Percentiles rank a stretch among this genome's conserved stretches.
Conservation (phyloP, 2,797 vertebrate species). For the Ptychobarbus kaznakovi region DNA sequence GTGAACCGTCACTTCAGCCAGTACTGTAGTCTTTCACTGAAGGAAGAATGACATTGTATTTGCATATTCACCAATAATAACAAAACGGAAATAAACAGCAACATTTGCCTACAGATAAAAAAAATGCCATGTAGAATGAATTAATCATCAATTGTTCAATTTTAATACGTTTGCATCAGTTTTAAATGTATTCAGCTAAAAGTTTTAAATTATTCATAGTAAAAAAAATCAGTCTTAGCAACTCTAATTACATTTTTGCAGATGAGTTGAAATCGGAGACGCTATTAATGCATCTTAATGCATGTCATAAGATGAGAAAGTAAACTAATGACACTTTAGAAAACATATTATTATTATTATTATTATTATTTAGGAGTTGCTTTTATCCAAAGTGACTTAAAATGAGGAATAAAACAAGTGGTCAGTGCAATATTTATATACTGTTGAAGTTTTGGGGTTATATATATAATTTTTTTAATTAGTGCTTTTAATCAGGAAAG, state of each 20-base stretch:
- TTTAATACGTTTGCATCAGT: neutral
- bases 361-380: neutral
- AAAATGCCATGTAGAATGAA: neutral
- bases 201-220: neutral
- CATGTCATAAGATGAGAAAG: neutral
- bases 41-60: neutral
- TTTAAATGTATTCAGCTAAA: neutral
- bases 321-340: neutral
- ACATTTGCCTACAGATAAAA: neutral
- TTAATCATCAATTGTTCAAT: neutral
- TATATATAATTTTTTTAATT: too few species aligned
- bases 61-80: neutral
- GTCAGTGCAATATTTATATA: neutral
- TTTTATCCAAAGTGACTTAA: neutral
- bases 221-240: neutral
- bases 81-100: neutral
- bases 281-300: neutral
- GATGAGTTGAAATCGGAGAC: neutral
- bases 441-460: too few species aligned
- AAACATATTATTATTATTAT: neutral
- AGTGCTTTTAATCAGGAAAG: neutral
- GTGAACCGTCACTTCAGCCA: neutral
- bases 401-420: neutral
- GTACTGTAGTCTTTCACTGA: neutral
- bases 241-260: neutral